These are phyloP conservation scores for Eupristina koningsbergeri DNA, from an alignment of 1,140 invertebrate genomes.

Conservation along the genomic window DNA sequence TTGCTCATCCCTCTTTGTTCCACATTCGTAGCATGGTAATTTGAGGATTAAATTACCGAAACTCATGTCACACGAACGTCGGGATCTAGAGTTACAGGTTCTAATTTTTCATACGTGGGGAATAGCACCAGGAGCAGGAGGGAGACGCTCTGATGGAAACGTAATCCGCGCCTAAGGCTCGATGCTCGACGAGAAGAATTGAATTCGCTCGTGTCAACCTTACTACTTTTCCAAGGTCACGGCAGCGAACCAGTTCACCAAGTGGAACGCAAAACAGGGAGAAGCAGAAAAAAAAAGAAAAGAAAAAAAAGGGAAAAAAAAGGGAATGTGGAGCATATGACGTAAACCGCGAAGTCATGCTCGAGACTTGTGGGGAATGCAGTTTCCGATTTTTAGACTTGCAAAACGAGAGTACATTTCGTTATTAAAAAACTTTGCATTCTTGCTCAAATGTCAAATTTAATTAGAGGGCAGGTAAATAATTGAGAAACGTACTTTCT, in stretches of 20 bases:
- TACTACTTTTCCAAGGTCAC: conserved; percentile 13
- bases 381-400: conserved; percentile 20
- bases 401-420: not conserved
- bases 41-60: conserved; percentile 34
- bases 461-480: no score
- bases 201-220: conserved; percentile 13
- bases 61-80: conserved; percentile 27
- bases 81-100: conserved; percentile 46
- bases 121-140: not conserved
- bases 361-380: not conserved
- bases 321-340: not conserved
- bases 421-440: not conserved
- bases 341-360: not conserved
- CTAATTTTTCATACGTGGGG: conserved; percentile 13
- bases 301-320: not conserved
- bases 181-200: not conserved
- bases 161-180: conserved; percentile 5
- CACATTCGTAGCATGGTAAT: not conserved
- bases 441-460: no score
- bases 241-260: conserved; percentile 11
- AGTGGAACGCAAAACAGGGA: conserved; percentile 8
- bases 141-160: conserved; percentile 17
- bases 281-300: not conserved
- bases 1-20: not conserved
- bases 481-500: no score